Conservation (phyloP, 2,113 vertebrate species). For the Pimephales promelas region DNA sequence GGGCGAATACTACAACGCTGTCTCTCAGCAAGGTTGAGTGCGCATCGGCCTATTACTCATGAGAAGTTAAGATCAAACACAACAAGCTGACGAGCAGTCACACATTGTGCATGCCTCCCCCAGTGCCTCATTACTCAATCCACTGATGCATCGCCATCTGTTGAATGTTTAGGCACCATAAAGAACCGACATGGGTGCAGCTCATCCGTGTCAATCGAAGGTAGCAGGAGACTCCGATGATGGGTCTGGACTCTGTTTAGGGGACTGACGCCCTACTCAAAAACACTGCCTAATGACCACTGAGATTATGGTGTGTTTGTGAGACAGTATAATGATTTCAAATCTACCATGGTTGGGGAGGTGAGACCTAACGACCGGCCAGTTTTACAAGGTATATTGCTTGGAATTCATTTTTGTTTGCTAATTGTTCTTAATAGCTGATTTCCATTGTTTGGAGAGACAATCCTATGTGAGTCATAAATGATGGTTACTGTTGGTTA, state of each 20-base stretch:
- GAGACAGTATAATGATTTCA: slow-evolving; percentile 19
- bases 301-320: neutral
- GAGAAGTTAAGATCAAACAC: slow-evolving; percentile 41
- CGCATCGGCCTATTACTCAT: neutral
- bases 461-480: slow-evolving; percentile 7
- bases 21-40: slow-evolving; percentile 3
- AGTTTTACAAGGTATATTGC: neutral
- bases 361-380: neutral
- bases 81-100: slow-evolving; percentile 26
- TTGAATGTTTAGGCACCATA: slow-evolving; percentile 47
- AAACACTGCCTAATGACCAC: slow-evolving; percentile 3
- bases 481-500: slow-evolving; percentile 21
- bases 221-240: neutral
- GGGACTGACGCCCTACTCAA: neutral
- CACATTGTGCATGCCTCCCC: slow-evolving; percentile 35
- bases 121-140: slow-evolving; percentile 54
- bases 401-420: neutral
- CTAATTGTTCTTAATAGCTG: slow-evolving; percentile 28
- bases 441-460: slow-evolving; percentile 9
- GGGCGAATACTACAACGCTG: neutral
- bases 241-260: neutral
- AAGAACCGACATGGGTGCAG: slow-evolving; percentile 17
- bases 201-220: slow-evolving; percentile 28
- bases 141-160: slow-evolving; percentile 56
- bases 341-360: neutral